A percentile compares a stretch with the other conserved stretches of the same genome.
phyloP scores from a whole-genome alignment of 2,797 vertebrate species.

The Gallinago nigripennis region DNA sequence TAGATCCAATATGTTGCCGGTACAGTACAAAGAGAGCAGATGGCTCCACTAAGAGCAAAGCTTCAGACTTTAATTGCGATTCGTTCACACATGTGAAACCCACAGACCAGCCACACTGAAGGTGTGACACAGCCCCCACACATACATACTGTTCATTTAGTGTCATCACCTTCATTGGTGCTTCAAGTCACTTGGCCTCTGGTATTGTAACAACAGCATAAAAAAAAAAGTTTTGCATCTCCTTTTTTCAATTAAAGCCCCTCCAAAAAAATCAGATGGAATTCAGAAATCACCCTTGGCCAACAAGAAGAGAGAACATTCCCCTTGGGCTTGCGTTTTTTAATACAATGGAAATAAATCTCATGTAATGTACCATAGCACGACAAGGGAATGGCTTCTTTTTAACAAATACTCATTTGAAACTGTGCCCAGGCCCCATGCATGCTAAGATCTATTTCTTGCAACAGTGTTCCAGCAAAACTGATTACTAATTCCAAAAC shows the following conservation, averaged over 20 bases:
- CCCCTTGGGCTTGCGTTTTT: slow-evolving; percentile 70
- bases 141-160: neutral
- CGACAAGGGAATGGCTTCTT: slow-evolving; percentile 71
- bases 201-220: neutral
- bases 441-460: slow-evolving; percentile 77
- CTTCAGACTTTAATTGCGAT: neutral
- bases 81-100: neutral
- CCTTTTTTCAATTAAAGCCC: slow-evolving; percentile 51
- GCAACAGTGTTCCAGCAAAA: slow-evolving; percentile 78
- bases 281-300: slow-evolving; percentile 41
- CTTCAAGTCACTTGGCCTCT: neutral
- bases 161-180: neutral
- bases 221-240: neutral
- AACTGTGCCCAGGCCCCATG: slow-evolving; percentile 72
- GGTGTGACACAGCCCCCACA: neutral
- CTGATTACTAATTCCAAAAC: slow-evolving; percentile 81
- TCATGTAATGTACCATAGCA: slow-evolving; percentile 80
- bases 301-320: slow-evolving; percentile 24
- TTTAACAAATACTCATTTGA: slow-evolving; percentile 82
- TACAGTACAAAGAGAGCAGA: neutral
- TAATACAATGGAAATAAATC: slow-evolving; percentile 80
- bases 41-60: neutral
- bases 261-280: neutral
- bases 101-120: neutral
- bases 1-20: neutral